Base-by-base conservation (phyloP, 1,140 invertebrate species). In the Temnothorax curvispinosus region DNA sequence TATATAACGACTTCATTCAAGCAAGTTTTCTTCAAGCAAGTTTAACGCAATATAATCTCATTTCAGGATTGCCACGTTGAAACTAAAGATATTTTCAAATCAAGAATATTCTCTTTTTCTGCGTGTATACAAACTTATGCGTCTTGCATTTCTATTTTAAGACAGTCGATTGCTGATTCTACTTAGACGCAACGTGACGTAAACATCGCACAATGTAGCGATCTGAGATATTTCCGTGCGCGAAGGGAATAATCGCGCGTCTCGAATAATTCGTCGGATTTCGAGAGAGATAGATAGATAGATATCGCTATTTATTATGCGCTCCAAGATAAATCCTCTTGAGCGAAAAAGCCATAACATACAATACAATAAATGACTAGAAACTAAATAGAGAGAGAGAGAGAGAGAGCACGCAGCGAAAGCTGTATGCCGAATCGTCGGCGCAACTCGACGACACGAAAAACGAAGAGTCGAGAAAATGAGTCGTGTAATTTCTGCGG, bases 381-480 rank as follows among this genome's bases (percentile, higher is more conserved):
- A 21, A 21, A 21, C 21, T 21, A 21, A 21, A 21, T 21, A 69
- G 32, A 58, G 21, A 27, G 27, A 9, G 35, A 9, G 38, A 9
- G 35, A 9, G 38, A 9, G 27, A 27, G 27, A 1, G 27, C 27
- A 27, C 27, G 27, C 27, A 27, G 27, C 27, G 27, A 27, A 27
- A 27, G 27, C 27, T 27, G 27, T 27, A 27, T 27, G 27, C 13
- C 15, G 15, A 58, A 44, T 71, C 67, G 64, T n/a, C 9, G 58
- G 5, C 54, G 18, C n/a, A 35, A 15, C 4, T 69, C 64, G 44
- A 38, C n/a, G 64, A 35, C 11, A 32, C 64, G 64, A 58, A 56
- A 71, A 81, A 81, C 35, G 18, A 47, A 71, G 27, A 27, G 21
- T 56, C 2, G 64, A 8, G 78, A 58, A 47, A 71, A 58, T 44